Conservation (phyloP, 1,140 invertebrate genomes). For the Ganaspis sp. region DNA sequence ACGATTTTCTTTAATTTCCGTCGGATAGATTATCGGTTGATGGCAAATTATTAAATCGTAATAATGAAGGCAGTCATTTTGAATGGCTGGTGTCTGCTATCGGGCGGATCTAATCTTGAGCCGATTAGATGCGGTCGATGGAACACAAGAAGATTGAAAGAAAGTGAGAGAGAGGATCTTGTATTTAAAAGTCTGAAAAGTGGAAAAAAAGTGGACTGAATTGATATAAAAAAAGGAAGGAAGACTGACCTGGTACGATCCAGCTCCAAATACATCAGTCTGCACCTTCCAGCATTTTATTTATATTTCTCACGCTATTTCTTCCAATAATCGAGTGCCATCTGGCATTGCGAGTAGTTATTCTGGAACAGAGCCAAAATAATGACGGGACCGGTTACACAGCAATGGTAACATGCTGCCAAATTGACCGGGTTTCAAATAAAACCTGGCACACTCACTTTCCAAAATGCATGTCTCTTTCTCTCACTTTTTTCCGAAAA, state of each 20-base stretch:
- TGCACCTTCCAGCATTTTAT: background rate
- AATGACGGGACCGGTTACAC: background rate
- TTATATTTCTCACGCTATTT: constrained; percentile 29
- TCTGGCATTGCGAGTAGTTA: constrained; percentile 11
- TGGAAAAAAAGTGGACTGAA: background rate
- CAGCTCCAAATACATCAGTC: background rate
- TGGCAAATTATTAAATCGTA: background rate
- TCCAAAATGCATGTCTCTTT: background rate
- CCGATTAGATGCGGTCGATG: constrained; percentile 17
- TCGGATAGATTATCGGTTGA: background rate
- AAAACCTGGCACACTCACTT: background rate
- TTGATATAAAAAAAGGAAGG: background rate
- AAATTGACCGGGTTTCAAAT: constrained; percentile 3
- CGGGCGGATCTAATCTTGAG: background rate
- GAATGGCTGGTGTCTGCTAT: background rate
- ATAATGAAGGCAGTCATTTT: background rate
- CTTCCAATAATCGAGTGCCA: constrained; percentile 10
- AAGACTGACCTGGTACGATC: background rate
- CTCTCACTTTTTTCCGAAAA: too few species aligned
- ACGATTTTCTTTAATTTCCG: background rate
- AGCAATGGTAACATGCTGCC: background rate
- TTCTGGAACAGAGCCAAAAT: constrained; percentile 9
- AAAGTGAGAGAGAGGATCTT: background rate
- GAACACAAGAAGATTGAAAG: background rate
- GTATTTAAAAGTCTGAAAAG: background rate